phyloP scores from a whole-genome alignment of 2,797 vertebrate species.

The Phalloptychus januarius region DNA sequence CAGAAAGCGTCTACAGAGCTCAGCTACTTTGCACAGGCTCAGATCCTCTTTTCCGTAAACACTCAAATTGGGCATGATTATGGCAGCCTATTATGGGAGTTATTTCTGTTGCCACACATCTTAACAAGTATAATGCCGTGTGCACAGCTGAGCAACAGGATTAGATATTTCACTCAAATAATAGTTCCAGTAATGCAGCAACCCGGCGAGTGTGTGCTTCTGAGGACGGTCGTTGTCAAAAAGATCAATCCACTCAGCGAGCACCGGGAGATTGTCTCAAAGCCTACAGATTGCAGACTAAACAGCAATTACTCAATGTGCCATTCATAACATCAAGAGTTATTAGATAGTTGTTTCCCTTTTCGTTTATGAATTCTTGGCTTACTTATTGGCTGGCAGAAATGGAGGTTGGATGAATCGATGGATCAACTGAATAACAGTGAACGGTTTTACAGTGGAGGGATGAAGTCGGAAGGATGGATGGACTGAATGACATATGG shows the following conservation, averaged over 20 bases:
- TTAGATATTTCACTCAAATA: constrained; percentile 5
- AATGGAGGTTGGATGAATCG: neutral
- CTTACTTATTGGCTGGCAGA: neutral
- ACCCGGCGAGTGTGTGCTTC: neutral
- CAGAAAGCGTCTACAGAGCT: neutral
- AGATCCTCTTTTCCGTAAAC: constrained; percentile 1
- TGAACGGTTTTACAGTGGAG: neutral
- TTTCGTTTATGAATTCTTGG: neutral
- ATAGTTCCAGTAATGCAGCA: constrained; percentile 7
- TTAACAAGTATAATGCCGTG: neutral
- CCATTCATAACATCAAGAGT: neutral
- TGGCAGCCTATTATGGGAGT: constrained; percentile 2
- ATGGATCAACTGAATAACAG: neutral
- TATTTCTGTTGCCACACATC: constrained; percentile 15
- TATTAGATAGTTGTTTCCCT: neutral
- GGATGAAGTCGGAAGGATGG: neutral
- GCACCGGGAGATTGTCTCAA: neutral
- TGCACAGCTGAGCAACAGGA: constrained; percentile 11
- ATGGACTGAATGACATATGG: neutral
- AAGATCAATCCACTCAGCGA: neutral
- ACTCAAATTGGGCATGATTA: neutral
- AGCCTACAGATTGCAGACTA: neutral
- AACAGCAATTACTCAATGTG: neutral
- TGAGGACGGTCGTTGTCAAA: neutral
- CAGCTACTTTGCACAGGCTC: neutral